phyloP scores from a whole-genome alignment of 2,113 vertebrate genomes.

The Pseudorhombus dupliciocellatus region DNA sequence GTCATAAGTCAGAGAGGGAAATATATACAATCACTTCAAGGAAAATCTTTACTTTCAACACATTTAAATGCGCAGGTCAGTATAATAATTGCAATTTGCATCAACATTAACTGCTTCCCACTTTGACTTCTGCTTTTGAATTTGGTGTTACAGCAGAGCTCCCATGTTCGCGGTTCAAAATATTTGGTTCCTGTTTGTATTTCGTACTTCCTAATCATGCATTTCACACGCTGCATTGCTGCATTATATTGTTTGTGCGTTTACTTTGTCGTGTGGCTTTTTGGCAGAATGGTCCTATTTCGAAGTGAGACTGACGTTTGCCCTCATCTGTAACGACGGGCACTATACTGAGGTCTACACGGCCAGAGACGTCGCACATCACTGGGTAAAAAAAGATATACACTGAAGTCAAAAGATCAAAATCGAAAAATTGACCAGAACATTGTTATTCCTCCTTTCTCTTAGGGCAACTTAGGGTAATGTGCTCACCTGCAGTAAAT shows the following conservation, averaged over 20 bases:
- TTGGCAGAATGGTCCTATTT: constrained; percentile 74
- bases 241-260: neutral
- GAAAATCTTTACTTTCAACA: too few species aligned
- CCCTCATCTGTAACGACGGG: constrained; percentile 39
- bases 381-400: constrained; percentile 68
- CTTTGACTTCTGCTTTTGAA: neutral
- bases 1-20: too few species aligned
- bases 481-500: constrained; percentile 4
- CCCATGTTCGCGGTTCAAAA: neutral
- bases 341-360: constrained; percentile 38
- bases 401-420: neutral
- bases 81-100: too few species aligned
- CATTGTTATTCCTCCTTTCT: too few species aligned
- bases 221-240: neutral
- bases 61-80: neutral
- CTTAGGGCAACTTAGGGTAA: too few species aligned
- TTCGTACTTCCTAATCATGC: neutral
- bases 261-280: neutral
- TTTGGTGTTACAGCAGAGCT: neutral
- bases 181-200: neutral
- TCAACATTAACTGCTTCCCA: neutral
- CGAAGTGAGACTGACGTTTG: constrained; percentile 55
- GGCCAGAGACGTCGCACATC: constrained; percentile 60
- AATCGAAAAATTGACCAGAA: too few species aligned
- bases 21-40: too few species aligned